Evolutionary conservation across 2,797 vertebrate genomes (phyloP), one percentile per base, ranked within the genome.

Genomic region (Catostomus latipinnis): DNA sequence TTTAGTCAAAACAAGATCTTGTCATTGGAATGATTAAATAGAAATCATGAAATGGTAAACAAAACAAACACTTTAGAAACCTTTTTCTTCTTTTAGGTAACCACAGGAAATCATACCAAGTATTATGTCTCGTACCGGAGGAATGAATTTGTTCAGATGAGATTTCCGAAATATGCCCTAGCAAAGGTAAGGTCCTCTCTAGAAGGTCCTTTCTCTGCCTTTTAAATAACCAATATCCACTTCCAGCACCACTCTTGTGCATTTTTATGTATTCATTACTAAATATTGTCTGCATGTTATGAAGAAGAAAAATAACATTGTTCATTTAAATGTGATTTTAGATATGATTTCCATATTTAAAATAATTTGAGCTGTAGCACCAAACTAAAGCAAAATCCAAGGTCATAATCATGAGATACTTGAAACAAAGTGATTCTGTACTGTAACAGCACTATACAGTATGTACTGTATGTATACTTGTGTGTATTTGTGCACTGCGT

Each of bases 111-210:
- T 89, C 92, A 92, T 34, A 98, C 96, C 63, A 97, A 94, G 74
- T 95, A 98, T 88, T 98, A 94, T 0, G 95, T 98, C 54, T 98
- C 97, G 1, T 95, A 96, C 57, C 94, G 89, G 4, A 95, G 96
- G 49, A 93, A 91, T 2, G 94, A 93, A 22, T 99, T 98, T 60
- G 92, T 96, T 63, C 96, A 94, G 89, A 98, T 99, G 96, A 96
- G 93, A 83, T 91, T 99, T 83, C 97, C 97, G 22, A 99, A 98
- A 89, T 98, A 98, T 0, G 92, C 97, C 0, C 75, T 99, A 77
- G 95, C 97, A 0, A 97, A 97, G 96, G 97, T 99, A 94, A 90
- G 8, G 43, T 63, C 6, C 43, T 60, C 82, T 34, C 34, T 34
- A 34, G 34, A 34, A 34, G 2, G 34, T 34, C 34, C 34, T 34